phyloP scores from a whole-genome alignment of 2,888 invertebrate species.

The Apotomis turbidana region DNA sequence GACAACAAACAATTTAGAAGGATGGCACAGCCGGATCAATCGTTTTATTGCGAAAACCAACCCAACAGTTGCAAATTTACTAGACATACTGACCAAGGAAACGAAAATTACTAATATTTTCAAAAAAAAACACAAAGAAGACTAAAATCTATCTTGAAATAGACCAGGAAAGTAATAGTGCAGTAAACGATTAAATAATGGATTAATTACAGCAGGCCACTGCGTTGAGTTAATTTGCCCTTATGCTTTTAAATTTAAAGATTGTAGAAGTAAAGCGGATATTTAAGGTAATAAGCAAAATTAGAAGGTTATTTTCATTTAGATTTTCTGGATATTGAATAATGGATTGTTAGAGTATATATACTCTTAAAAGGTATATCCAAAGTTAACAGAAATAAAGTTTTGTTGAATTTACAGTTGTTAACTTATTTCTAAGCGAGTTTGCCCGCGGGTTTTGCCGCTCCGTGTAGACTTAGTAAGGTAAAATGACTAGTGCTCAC shows the following conservation, averaged over 20 bases:
- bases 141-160: constrained; percentile 7
- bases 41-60: neutral
- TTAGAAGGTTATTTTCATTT: constrained; percentile 15
- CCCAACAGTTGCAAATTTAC: neutral
- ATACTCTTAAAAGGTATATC: constrained; percentile 7
- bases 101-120: constrained; percentile 4
- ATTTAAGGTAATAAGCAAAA: constrained; percentile 13
- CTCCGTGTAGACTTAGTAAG: neutral
- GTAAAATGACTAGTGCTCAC: constrained; percentile 7
- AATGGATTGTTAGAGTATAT: constrained; percentile 7
- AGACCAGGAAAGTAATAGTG: constrained; percentile 3
- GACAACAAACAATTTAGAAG: constrained; percentile 1
- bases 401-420: constrained; percentile 14
- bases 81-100: constrained; percentile 8
- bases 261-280: constrained; percentile 14
- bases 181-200: constrained; percentile 12
- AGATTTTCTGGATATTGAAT: constrained; percentile 19
- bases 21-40: constrained; percentile 1
- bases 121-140: constrained; percentile 4
- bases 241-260: constrained; percentile 15
- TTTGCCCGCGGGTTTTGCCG: constrained; percentile 9
- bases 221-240: constrained; percentile 8
- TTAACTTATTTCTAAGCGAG: constrained; percentile 14
- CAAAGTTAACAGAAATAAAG: constrained; percentile 15
- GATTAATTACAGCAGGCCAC: constrained; percentile 8